A percentile compares a stretch with the other conserved stretches of the same genome.
phyloP scores from a whole-genome alignment of 2,888 invertebrate genomes.

The Anthrax anthrax region DNA sequence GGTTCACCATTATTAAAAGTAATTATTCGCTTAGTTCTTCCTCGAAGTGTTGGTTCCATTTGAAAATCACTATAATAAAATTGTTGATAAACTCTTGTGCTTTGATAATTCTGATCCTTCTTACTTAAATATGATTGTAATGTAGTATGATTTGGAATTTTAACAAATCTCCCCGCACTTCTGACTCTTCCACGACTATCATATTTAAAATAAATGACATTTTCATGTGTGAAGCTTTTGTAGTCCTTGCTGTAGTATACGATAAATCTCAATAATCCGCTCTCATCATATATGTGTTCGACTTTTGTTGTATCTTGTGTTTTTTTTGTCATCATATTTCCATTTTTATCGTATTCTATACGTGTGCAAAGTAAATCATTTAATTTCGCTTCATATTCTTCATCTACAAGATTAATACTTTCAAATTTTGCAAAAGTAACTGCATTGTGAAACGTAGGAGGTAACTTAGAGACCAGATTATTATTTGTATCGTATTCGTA shows the following conservation, averaged over 20 bases:
- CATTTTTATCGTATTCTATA: slow-evolving; percentile 3
- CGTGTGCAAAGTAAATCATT: slow-evolving; percentile 2
- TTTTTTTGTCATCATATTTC: slow-evolving; percentile 4
- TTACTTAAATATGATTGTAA: too few species aligned
- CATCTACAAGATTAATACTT: slow-evolving; percentile 1
- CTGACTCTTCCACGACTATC: slow-evolving; percentile 1
- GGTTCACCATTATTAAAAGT: too few species aligned
- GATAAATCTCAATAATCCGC: background rate
- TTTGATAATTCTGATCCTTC: too few species aligned
- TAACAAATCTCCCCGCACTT: background rate
- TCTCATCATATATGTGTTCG: slow-evolving; percentile 3
- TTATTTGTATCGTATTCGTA: slow-evolving; percentile 10
- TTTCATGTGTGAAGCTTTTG: background rate
- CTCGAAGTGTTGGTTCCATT: too few species aligned
- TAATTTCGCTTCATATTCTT: background rate
- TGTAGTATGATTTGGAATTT: too few species aligned
- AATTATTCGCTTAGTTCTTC: too few species aligned
- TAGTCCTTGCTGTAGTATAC: slow-evolving; percentile 1
- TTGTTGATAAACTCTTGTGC: too few species aligned
- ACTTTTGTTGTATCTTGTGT: slow-evolving; percentile 4
- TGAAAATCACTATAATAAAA: too few species aligned
- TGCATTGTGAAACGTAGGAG: slow-evolving; percentile 15
- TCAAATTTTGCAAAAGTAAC: slow-evolving; percentile 6
- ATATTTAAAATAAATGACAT: slow-evolving; percentile 6
- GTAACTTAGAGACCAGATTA: slow-evolving; percentile 7